A percentile compares a stretch with the other conserved stretches of the same genome.
These are phyloP conservation scores for Phenganax marumi DNA, from an alignment of 92 coral and sea anemone genomes.

Conservation along the genomic window DNA sequence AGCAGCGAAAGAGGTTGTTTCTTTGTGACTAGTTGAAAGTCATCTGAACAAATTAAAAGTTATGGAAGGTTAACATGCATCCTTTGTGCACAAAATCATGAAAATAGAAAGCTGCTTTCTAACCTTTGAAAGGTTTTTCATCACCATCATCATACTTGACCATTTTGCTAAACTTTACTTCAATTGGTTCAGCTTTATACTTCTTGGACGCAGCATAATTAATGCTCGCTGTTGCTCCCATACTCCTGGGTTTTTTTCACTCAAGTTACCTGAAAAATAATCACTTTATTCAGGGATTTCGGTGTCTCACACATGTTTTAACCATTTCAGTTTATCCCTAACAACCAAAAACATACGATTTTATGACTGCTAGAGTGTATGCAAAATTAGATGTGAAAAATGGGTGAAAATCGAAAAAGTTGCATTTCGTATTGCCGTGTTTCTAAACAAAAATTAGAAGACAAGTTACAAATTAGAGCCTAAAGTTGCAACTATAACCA, in stretches of 20 bases:
- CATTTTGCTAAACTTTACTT: conserved; percentile 36
- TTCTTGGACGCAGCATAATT: conserved; percentile 36
- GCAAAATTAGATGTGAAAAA: neutral
- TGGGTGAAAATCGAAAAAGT: neutral
- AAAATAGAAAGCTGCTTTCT: neutral
- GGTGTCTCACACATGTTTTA: neutral
- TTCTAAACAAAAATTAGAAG: neutral
- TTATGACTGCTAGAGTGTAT: neutral
- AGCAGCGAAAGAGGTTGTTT: conserved; percentile 33
- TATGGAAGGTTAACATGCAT: neutral
- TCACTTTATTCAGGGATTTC: neutral
- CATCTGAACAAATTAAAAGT: conserved; percentile 16
- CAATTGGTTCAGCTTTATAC: conserved; percentile 42
- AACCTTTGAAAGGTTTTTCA: conserved; percentile 36
- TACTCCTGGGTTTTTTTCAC: neutral
- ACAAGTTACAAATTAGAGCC: neutral
- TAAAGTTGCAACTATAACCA: neutral
- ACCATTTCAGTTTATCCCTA: conserved; percentile 19
- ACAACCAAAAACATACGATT: conserved; percentile 11
- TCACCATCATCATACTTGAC: conserved; percentile 47
- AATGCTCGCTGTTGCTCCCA: conserved; percentile 45
- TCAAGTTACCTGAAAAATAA: neutral
- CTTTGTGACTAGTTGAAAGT: conserved; percentile 17
- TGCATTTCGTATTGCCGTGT: neutral
- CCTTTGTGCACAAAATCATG: neutral